A percentile compares a stretch with the other conserved stretches of the same genome.
These are phyloP conservation scores for Pipistrellus nathusii DNA, from an alignment of 2,797 vertebrate species.

Conservation along the genomic window DNA sequence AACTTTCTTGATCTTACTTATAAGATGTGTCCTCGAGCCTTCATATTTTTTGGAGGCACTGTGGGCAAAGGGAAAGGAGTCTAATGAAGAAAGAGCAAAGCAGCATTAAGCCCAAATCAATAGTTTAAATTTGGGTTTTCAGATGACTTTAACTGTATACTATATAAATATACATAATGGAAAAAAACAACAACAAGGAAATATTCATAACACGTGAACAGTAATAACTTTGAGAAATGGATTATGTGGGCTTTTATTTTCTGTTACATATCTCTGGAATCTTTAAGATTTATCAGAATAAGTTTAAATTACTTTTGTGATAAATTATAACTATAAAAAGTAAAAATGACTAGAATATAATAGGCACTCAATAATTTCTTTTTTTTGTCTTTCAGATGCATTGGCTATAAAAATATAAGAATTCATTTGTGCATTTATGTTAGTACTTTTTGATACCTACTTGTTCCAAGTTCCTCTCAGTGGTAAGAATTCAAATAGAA, in stretches of 20 bases:
- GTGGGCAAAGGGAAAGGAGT: neutral
- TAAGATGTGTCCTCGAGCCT: neutral
- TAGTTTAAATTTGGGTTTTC: neutral
- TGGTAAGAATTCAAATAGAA: neutral
- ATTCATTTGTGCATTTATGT: neutral
- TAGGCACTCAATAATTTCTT: neutral
- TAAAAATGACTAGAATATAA: neutral
- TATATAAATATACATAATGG: neutral
- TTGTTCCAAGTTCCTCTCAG: neutral
- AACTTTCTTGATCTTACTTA: neutral
- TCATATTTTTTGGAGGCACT: neutral
- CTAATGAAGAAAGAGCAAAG: neutral
- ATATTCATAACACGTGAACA: neutral
- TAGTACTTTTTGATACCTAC: neutral
- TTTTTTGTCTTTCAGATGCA: neutral
- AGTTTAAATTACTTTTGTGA: neutral
- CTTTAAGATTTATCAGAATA: slow-evolving; percentile 7
- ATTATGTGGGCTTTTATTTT: neutral
- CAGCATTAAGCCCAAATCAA: neutral
- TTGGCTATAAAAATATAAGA: neutral
- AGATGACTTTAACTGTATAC: neutral
- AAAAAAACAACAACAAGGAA: neutral
- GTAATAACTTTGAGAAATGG: neutral
- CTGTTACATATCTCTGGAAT: neutral
- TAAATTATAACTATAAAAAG: neutral